Conservation (phyloP, 2,888 invertebrate species). For the Agriopis marginaria region DNA sequence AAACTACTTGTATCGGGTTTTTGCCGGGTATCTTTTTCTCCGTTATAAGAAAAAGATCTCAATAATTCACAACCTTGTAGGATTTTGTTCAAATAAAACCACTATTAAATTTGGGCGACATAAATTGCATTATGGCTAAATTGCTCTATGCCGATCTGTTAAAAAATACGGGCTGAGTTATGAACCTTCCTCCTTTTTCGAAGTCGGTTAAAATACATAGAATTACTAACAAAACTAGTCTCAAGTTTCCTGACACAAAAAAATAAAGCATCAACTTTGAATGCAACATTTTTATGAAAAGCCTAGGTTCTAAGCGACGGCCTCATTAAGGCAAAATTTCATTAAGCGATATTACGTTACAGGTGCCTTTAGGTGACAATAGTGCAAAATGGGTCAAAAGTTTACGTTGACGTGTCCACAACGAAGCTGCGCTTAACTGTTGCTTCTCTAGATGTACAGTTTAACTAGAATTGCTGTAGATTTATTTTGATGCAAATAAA, state of each 20-base stretch:
- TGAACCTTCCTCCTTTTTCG: too few species aligned
- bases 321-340: constrained; percentile 50
- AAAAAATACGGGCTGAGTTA: too few species aligned
- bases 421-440: constrained; percentile 55
- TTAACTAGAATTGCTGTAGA: background rate
- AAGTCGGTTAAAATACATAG: background rate
- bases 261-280: background rate
- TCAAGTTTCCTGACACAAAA: background rate
- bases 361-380: constrained; percentile 57
- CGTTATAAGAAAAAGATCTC: too few species aligned
- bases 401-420: constrained; percentile 54
- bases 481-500: too few species aligned
- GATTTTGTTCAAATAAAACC: too few species aligned
- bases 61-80: too few species aligned
- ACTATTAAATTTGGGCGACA: background rate
- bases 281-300: constrained; percentile 37
- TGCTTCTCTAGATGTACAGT: constrained; percentile 46
- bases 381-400: constrained; percentile 62
- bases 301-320: constrained; percentile 19
- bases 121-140: too few species aligned
- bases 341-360: constrained; percentile 30
- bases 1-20: too few species aligned
- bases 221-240: too few species aligned
- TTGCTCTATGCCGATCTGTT: too few species aligned
- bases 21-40: too few species aligned